A percentile compares a stretch with the other conserved stretches of the same genome.
These are phyloP conservation scores for Acrobasis consociella DNA, from an alignment of 2,888 invertebrate genomes.

Conservation along the genomic window DNA sequence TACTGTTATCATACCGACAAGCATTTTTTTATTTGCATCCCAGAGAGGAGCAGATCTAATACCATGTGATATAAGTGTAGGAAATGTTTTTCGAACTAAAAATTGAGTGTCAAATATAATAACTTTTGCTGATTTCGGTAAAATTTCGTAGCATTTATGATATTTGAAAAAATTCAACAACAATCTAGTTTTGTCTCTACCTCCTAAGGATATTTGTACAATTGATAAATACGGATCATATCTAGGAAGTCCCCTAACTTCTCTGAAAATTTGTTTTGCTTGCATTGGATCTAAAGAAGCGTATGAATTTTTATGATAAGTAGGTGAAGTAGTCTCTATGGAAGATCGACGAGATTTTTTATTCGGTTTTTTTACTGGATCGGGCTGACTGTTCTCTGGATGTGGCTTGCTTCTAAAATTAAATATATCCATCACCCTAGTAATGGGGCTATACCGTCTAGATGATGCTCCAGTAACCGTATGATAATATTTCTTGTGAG, in stretches of 20 bases:
- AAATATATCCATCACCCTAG: constrained; percentile 77
- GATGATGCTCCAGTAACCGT: constrained; percentile 78
- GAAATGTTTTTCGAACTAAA: constrained; percentile 75
- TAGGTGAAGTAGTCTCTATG: constrained; percentile 75
- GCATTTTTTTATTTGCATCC: constrained; percentile 71
- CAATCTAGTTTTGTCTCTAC: constrained; percentile 74
- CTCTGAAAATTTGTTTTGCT: constrained; percentile 75
- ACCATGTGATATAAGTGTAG: constrained; percentile 75
- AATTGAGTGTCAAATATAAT: constrained; percentile 79
- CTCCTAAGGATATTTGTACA: constrained; percentile 77
- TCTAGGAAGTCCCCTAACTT: constrained; percentile 75
- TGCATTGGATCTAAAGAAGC: constrained; percentile 74
- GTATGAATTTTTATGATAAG: constrained; percentile 78
- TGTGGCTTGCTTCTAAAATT: constrained; percentile 62
- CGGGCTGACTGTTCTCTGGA: constrained; percentile 56
- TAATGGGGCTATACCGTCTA: constrained; percentile 75
- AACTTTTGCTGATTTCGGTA: constrained; percentile 78
- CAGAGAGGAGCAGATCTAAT: constrained; percentile 76
- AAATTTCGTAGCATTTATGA: constrained; percentile 77
- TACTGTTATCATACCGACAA: constrained; percentile 78
- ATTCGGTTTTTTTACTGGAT: constrained; percentile 66
- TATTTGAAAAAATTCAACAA: constrained; percentile 77
- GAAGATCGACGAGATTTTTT: constrained; percentile 70
- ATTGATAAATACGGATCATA: constrained; percentile 78
- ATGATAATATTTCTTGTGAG: constrained; percentile 77